These are phyloP conservation scores for Neosalanx taihuensis DNA, from an alignment of 2,797 vertebrate species.

Conservation along the genomic window DNA sequence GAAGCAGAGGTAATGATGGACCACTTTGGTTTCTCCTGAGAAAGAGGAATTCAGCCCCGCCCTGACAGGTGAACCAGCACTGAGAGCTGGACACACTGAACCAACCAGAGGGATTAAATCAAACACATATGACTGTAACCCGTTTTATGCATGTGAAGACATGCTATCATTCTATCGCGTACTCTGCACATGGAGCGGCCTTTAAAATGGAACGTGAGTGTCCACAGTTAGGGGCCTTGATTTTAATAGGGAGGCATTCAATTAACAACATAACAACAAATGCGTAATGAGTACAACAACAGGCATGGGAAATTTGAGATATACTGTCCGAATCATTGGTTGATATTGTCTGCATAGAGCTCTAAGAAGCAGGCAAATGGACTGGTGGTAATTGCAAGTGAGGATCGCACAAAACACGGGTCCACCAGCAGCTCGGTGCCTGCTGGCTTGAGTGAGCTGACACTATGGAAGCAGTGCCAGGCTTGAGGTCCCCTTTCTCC, in stretches of 20 bases:
- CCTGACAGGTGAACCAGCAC: constrained; percentile 40
- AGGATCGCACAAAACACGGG: constrained; percentile 36
- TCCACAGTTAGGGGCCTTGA: background rate
- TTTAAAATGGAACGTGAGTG: background rate
- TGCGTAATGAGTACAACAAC: background rate
- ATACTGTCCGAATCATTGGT: background rate
- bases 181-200: background rate
- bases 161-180: background rate
- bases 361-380: constrained; percentile 12
- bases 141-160: background rate
- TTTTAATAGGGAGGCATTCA: background rate
- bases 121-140: background rate
- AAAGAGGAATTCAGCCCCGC: constrained; percentile 59
- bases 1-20: constrained; percentile 74
- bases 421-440: constrained; percentile 34
- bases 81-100: constrained; percentile 32
- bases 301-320: background rate
- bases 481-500: constrained; percentile 73
- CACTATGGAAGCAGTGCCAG: constrained; percentile 60
- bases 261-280: background rate
- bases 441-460: constrained; percentile 47
- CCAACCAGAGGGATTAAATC: background rate
- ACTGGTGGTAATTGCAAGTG: constrained; percentile 25
- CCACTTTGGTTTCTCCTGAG: constrained; percentile 72
- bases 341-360: background rate